These are phyloP conservation scores for Sebastes wilsoni DNA, from an alignment of 2,797 vertebrate genomes.

Conservation along the genomic window DNA sequence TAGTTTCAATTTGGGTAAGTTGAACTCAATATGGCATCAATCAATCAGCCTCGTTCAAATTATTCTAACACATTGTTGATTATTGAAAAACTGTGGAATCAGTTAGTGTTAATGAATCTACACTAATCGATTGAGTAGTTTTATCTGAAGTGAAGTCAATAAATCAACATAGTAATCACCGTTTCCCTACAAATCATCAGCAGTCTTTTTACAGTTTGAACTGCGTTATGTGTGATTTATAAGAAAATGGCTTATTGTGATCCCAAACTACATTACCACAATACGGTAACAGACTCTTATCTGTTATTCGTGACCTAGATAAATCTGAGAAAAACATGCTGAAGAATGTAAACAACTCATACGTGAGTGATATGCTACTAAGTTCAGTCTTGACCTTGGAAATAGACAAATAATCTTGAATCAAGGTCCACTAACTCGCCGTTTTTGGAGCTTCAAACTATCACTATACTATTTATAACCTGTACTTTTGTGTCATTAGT, in stretches of 20 bases:
- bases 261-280: not conserved
- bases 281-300: not conserved
- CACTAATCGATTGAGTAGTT: not conserved
- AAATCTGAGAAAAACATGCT: not conserved
- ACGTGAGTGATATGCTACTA: not conserved
- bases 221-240: not conserved
- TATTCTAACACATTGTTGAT: not conserved
- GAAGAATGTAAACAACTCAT: not conserved
- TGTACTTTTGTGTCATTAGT: not conserved
- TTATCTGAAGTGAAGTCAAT: not conserved
- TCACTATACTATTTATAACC: not conserved
- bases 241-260: not conserved
- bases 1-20: constrained; percentile 33
- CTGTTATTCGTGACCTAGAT: not conserved
- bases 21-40: not conserved
- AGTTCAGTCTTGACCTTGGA: not conserved
- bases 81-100: not conserved
- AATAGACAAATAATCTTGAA: not conserved
- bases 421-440: not conserved
- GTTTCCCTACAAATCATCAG: not conserved
- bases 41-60: not conserved
- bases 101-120: not conserved
- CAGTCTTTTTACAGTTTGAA: not conserved
- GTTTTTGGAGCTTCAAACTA: not conserved
- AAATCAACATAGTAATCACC: not conserved